These are phyloP conservation scores for Macrotis lagotis DNA, from an alignment of 2,113 vertebrate genomes.

Conservation along the genomic window DNA sequence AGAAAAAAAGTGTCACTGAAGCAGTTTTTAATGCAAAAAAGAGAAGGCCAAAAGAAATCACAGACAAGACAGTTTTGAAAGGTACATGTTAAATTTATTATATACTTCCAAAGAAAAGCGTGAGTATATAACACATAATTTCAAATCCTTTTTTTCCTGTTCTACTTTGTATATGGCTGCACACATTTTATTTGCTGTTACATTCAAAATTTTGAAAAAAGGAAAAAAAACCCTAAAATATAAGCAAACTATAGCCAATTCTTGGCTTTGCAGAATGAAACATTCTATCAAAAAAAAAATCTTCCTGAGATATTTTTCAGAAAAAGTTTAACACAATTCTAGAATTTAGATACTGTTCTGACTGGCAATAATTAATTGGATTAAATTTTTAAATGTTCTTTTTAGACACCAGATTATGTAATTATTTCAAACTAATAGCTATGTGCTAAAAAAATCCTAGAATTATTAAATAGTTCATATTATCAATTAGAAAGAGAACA, in stretches of 20 bases:
- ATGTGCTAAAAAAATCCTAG: constrained; percentile 28
- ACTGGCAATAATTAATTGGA: not conserved
- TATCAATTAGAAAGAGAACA: not conserved
- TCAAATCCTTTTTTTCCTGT: not conserved
- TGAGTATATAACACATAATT: not conserved
- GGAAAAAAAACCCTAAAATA: not conserved
- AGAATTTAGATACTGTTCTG: not conserved
- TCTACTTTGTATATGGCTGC: not conserved
- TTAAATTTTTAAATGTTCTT: not conserved
- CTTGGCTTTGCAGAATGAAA: not conserved
- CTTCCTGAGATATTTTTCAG: not conserved
- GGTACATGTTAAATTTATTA: not conserved
- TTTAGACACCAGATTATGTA: not conserved
- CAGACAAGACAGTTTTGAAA: not conserved
- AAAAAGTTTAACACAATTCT: not conserved
- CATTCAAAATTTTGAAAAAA: not conserved
- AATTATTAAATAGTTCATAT: constrained; percentile 35
- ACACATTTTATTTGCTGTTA: not conserved
- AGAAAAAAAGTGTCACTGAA: not conserved
- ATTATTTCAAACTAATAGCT: not conserved
- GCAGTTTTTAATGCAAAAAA: not conserved
- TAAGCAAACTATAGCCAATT: not conserved
- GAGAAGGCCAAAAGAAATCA: not conserved
- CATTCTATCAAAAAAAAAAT: not conserved
- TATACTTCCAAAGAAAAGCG: not conserved